Evolutionary conservation across 2,113 vertebrate genomes (phyloP).

Genomic region (Coptodon rendalli): DNA sequence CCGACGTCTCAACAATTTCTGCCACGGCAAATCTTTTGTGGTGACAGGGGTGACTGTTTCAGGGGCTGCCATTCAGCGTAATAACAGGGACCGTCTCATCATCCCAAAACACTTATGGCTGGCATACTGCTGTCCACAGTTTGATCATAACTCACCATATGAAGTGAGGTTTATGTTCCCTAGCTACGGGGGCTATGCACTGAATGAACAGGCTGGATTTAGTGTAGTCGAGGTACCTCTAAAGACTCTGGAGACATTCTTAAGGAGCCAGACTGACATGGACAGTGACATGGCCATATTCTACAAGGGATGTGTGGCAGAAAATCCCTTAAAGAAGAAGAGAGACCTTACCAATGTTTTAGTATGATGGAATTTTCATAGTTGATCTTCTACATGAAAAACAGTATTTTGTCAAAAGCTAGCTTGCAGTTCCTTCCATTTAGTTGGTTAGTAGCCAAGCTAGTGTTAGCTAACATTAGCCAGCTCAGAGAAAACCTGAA

Average conservation of each 20-base stretch:
- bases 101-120: constrained; percentile 66
- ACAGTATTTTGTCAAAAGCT: not conserved
- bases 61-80: constrained; percentile 30
- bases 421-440: not conserved
- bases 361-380: not conserved
- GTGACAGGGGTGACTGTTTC: constrained; percentile 61
- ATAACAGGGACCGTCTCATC: constrained; percentile 41
- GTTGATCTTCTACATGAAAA: not conserved
- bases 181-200: constrained; percentile 57
- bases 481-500: not conserved
- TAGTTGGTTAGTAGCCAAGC: not conserved
- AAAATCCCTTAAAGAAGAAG: constrained; percentile 37
- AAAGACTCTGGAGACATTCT: constrained; percentile 62
- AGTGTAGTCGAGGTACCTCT: constrained; percentile 61
- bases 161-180: constrained; percentile 72
- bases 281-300: constrained; percentile 50
- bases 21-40: constrained; percentile 52
- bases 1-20: constrained; percentile 70
- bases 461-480: not conserved
- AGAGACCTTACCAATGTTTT: not conserved
- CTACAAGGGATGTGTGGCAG: constrained; percentile 55
- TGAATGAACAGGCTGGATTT: constrained; percentile 44
- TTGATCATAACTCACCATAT: constrained; percentile 65
- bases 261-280: constrained; percentile 46
- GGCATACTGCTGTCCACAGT: constrained; percentile 69